phyloP scores from a whole-genome alignment of 2,888 invertebrate species.

The Isotomurus palustris region DNA sequence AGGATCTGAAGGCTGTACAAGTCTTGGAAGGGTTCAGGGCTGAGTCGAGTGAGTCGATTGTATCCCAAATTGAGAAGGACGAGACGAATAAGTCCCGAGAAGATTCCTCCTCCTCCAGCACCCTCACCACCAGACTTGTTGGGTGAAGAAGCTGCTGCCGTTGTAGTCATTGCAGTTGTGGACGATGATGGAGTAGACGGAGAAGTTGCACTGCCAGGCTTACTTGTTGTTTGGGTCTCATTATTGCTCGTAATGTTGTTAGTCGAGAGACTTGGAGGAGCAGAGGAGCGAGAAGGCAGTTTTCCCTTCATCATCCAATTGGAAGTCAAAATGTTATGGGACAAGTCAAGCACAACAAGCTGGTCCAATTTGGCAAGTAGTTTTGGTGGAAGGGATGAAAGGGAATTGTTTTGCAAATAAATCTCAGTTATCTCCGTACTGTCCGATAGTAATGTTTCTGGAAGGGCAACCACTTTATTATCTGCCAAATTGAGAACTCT shows the following conservation, averaged over 20 bases:
- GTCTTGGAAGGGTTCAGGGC: constrained; percentile 77
- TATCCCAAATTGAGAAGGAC: constrained; percentile 80
- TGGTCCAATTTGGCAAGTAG: constrained; percentile 80
- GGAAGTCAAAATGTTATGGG: constrained; percentile 78
- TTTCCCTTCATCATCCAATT: constrained; percentile 68
- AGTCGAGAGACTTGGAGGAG: background rate
- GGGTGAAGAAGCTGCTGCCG: background rate
- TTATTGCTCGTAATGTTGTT: constrained; percentile 6
- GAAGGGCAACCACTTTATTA: constrained; percentile 82
- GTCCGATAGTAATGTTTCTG: constrained; percentile 77
- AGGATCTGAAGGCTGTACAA: constrained; percentile 79
- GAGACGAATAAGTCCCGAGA: constrained; percentile 79
- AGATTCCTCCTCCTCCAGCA: constrained; percentile 55
- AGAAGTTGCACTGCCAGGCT: background rate
- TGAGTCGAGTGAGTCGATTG: constrained; percentile 70
- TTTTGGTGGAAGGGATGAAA: constrained; percentile 76
- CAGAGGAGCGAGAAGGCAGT: background rate
- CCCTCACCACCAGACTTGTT: background rate
- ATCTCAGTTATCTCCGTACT: constrained; percentile 77
- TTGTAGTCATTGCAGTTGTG: constrained; percentile 4
- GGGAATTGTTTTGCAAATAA: constrained; percentile 85
- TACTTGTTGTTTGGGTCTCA: background rate
- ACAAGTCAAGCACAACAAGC: constrained; percentile 74
- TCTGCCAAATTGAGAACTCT: constrained; percentile 83
- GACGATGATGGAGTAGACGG: background rate